phyloP scores from a whole-genome alignment of 2,888 invertebrate genomes.

The Heliconius erato region DNA sequence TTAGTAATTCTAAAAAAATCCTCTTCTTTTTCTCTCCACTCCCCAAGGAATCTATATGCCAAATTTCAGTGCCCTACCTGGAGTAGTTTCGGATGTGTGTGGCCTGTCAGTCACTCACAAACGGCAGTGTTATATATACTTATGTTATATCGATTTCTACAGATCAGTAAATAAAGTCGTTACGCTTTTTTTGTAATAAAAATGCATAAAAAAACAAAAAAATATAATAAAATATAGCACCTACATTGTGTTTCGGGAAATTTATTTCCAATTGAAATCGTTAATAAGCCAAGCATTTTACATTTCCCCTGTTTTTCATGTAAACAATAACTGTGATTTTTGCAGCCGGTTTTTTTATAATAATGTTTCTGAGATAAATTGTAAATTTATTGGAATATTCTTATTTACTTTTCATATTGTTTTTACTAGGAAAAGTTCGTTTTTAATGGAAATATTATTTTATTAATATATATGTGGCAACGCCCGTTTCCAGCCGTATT shows the following conservation, averaged over 20 bases:
- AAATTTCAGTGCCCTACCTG: too few relatives aligned
- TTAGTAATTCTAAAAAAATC: too few relatives aligned
- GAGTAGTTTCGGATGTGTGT: too few relatives aligned
- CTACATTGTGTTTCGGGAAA: neutral
- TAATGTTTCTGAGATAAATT: neutral
- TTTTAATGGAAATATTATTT: neutral
- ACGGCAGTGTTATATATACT: too few relatives aligned
- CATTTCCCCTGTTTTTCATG: conserved; percentile 4
- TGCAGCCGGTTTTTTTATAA: neutral
- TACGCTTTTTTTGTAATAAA: neutral
- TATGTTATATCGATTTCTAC: neutral
- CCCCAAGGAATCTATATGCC: too few relatives aligned
- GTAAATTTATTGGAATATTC: conserved; percentile 8
- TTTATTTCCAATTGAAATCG: neutral
- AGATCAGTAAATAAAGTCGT: neutral
- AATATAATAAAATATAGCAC: neutral
- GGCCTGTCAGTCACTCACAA: too few relatives aligned
- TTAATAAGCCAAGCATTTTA: conserved; percentile 10
- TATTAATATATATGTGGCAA: neutral
- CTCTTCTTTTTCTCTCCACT: too few relatives aligned
- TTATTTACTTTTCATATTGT: neutral
- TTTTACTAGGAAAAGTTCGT: neutral
- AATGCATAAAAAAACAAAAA: neutral
- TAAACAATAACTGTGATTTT: neutral
- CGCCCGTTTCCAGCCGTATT: too few relatives aligned